These are phyloP conservation scores for Drosophila santomea DNA, from an alignment of 1,140 invertebrate species.

Conservation along the genomic window DNA sequence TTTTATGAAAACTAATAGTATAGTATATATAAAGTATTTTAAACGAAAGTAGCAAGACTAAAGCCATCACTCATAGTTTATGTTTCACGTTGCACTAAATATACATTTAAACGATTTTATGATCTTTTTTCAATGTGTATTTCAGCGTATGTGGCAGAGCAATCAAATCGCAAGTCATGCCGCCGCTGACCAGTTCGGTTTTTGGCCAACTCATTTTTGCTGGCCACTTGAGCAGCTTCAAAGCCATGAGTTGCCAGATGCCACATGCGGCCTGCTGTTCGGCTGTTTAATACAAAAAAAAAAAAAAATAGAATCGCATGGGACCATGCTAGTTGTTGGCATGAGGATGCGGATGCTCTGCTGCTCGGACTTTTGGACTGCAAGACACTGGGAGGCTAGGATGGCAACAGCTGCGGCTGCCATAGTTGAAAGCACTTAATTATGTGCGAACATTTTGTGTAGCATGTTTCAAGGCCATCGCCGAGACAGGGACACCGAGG, in stretches of 20 bases:
- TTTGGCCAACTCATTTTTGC: slow-evolving; percentile 28
- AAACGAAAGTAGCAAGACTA: no score
- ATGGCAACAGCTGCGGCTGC: slow-evolving; percentile 37
- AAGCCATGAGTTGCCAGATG: slow-evolving; percentile 16
- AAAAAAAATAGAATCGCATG: slow-evolving; percentile 2
- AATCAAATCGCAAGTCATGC: slow-evolving; percentile 27
- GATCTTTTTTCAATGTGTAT: neutral
- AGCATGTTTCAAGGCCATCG: slow-evolving; percentile 5
- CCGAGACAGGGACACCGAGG: neutral
- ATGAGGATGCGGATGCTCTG: neutral
- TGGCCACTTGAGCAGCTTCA: slow-evolving; percentile 6
- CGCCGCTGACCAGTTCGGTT: slow-evolving; percentile 9
- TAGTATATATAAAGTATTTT: no score
- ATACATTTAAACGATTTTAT: no score
- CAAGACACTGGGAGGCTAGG: slow-evolving; percentile 2
- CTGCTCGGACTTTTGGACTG: slow-evolving; percentile 13
- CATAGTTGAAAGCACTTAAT: slow-evolving; percentile 49
- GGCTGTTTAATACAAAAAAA: slow-evolving; percentile 27
- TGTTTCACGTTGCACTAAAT: no score
- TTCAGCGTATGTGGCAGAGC: neutral
- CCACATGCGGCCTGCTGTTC: slow-evolving; percentile 9
- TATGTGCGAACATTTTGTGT: slow-evolving; percentile 61
- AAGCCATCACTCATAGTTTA: no score
- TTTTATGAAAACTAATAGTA: no score
- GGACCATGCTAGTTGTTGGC: neutral